A percentile compares a stretch with the other conserved stretches of the same genome.
These are phyloP conservation scores for Drosophila pseudotakahashii DNA, from an alignment of 2,888 invertebrate species.

Conservation along the genomic window DNA sequence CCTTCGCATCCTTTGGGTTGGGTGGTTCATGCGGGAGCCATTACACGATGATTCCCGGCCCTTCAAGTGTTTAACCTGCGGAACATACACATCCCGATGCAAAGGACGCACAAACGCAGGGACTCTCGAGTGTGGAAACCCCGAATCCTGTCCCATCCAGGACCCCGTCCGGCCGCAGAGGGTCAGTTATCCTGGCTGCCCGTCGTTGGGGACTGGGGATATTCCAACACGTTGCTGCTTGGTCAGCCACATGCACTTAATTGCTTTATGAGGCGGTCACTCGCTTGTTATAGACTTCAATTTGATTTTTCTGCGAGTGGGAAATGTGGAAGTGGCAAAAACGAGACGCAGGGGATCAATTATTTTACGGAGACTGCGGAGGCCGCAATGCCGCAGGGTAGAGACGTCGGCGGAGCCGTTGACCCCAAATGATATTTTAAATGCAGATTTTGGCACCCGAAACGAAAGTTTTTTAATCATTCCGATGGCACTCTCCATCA, in stretches of 20 bases:
- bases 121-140: too few species aligned
- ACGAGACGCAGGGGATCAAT: conserved; percentile 79
- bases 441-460: conserved; percentile 63
- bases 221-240: conserved; percentile 78
- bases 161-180: conserved; percentile 4
- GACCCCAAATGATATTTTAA: conserved; percentile 61
- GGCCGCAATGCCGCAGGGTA: conserved; percentile 54
- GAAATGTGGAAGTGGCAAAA: conserved; percentile 39
- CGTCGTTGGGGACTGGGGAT: conserved; percentile 31
- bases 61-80: background rate
- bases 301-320: conserved; percentile 69
- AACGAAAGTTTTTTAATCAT: conserved; percentile 75
- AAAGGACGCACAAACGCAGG: background rate
- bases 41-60: conserved; percentile 1
- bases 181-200: conserved; percentile 27
- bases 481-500: conserved; percentile 56
- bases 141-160: background rate
- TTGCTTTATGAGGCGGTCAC: conserved; percentile 83
- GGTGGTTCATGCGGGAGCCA: conserved; percentile 1
- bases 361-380: conserved; percentile 56
- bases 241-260: conserved; percentile 83
- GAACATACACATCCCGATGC: background rate
- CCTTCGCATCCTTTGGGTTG: background rate
- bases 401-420: conserved; percentile 59
- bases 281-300: conserved; percentile 82